A percentile compares a stretch with the other conserved stretches of the same genome.
These are phyloP conservation scores for Hydrozoanthus tunicans DNA, from an alignment of 64 coral and sea anemone genomes.

Conservation along the genomic window DNA sequence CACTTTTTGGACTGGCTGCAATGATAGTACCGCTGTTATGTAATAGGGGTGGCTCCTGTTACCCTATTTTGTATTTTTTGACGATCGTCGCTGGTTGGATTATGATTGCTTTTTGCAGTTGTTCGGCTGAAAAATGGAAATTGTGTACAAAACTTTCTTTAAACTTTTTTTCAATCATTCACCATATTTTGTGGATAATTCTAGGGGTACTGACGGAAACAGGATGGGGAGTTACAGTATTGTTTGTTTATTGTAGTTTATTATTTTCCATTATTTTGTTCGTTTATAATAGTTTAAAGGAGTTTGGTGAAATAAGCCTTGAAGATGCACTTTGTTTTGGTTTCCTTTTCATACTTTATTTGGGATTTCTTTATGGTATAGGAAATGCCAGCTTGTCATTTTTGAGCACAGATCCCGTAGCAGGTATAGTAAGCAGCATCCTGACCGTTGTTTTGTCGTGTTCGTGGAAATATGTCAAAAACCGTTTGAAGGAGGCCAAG, in stretches of 20 bases:
- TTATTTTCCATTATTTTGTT: background rate
- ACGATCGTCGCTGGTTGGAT: too few relatives aligned
- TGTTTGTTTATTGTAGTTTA: background rate
- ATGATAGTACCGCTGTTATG: background rate
- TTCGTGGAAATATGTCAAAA: background rate
- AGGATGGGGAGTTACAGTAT: background rate
- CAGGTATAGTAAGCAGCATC: background rate
- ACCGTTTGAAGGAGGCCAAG: background rate
- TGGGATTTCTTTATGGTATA: background rate
- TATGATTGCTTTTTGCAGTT: too few relatives aligned
- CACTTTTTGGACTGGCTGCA: background rate
- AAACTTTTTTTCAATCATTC: background rate
- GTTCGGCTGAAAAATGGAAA: background rate
- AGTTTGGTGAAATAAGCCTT: background rate
- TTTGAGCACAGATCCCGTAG: conserved; percentile 6
- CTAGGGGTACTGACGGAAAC: background rate
- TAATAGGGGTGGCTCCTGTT: background rate
- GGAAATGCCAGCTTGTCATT: background rate
- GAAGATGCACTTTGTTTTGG: background rate
- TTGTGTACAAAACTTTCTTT: background rate
- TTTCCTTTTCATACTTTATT: background rate
- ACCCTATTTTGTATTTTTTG: background rate
- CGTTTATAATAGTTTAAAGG: background rate
- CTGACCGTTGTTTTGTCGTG: background rate
- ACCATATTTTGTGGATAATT: background rate